Evolutionary conservation across 2,888 invertebrate species (phyloP), one percentile per base, ranked within the genome.

Genomic region (Oligia fasciuncula): DNA sequence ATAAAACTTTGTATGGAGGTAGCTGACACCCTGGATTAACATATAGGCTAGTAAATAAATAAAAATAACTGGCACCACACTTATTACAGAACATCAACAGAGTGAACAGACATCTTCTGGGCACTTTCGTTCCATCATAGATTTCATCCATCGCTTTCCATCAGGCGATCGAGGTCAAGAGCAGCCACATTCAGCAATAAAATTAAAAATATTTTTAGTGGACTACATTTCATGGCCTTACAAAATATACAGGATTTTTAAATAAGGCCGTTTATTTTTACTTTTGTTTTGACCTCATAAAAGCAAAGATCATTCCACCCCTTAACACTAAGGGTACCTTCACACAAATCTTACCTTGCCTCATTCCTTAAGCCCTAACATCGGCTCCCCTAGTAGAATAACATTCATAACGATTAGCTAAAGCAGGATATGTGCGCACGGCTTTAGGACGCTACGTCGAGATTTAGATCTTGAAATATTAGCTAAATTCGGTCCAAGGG

Each of bases 391-490:
- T 76, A 78, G 81, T 67, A 83, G 82, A 84, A 85, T 89, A 84
- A 87, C 88, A 87, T 88, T 83, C 80, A 87, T 88, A 88, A 86
- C 82, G 86, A 84, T 89, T 88, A 88, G 87, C 77, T 81, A 83
- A 85, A 86, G 84, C 82, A 84, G 85, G 81, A 84, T 84, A 85
- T 86, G 89, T 85, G 88, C 84, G 80, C 81, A 81, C 71, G 82
- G 86, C 77, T 87, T 83, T 81, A 75, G 80, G 81, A 74, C 72
- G 85, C 79, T 72, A 68, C 73, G 80, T 69, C 67, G 80, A 87
- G 89, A 89, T 89, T 89, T 84, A 73, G 89, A 89, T 89, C 88
- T 87, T 89, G 89, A 89, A 86, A 85, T 88, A 89, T 89, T 86
- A 77, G 85, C 72, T 73, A 81, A 88, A 89, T 85, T 89, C 74